Percentiles rank a stretch among this genome's conserved stretches.
Conservation (phyloP, 1,140 invertebrate species). For the Drosophila nebulosa region DNA sequence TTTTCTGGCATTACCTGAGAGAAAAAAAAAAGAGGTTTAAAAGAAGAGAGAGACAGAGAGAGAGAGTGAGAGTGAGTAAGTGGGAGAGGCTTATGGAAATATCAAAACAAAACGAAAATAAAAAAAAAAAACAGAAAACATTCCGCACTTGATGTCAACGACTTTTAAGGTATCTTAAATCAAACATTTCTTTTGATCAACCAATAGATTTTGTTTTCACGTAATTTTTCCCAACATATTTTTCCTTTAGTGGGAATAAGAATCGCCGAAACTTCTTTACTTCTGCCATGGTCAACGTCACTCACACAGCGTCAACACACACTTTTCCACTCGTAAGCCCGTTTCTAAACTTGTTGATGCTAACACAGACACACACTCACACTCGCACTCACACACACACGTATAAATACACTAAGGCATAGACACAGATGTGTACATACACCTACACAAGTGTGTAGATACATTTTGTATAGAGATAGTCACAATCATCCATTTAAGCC, state of each 20-base stretch:
- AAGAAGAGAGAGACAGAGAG: not conserved
- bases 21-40: not conserved
- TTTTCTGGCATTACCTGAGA: not conserved
- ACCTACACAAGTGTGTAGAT: not conserved
- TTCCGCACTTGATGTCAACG: not conserved
- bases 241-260: not conserved
- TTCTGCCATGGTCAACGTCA: not conserved
- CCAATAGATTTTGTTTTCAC: too few relatives aligned
- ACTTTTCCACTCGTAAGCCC: not conserved
- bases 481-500: conserved; percentile 16
- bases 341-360: conserved; percentile 11
- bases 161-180: not conserved
- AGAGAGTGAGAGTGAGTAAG: not conserved
- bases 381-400: not conserved
- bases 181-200: too few relatives aligned
- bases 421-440: not conserved
- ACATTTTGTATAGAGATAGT: not conserved
- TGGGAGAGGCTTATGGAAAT: not conserved
- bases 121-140: not conserved
- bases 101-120: not conserved
- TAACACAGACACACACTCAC: conserved; percentile 4
- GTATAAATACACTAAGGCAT: not conserved
- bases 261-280: too few relatives aligned
- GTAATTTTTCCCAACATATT: too few relatives aligned
- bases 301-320: not conserved